A percentile compares a stretch with the other conserved stretches of the same genome.
phyloP scores from a whole-genome alignment of 2,888 invertebrate genomes.

The Clistopyga incitator region DNA sequence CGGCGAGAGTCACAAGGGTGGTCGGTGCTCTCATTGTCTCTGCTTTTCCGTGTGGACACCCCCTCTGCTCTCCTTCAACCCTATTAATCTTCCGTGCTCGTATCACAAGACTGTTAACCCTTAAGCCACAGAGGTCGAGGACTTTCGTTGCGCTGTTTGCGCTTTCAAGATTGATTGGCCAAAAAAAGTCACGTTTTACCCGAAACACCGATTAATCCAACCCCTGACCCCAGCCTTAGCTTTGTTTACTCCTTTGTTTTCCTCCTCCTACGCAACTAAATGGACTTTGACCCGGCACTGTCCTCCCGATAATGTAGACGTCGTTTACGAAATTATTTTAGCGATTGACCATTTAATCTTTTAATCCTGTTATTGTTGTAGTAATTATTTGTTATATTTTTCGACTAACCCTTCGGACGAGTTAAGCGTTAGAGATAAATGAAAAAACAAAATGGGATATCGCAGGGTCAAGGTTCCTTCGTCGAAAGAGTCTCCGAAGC shows the following conservation, averaged over 20 bases:
- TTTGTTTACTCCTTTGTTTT: neutral
- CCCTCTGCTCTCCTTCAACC: conserved; percentile 14
- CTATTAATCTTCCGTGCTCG: conserved; percentile 49
- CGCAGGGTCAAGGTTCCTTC: conserved; percentile 64
- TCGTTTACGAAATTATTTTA: neutral
- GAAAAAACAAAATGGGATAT: neutral
- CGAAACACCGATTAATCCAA: neutral
- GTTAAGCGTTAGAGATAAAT: neutral
- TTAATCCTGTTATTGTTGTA: neutral
- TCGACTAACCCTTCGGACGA: neutral
- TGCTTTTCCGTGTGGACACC: neutral
- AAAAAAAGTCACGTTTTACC: neutral
- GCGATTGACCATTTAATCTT: neutral
- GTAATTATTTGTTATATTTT: neutral
- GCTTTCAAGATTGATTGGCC: neutral
- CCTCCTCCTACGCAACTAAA: neutral
- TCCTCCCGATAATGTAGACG: neutral
- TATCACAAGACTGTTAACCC: conserved; percentile 38
- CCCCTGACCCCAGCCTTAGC: neutral
- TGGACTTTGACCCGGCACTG: conserved; percentile 8
- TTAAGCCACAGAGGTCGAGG: conserved; percentile 58
- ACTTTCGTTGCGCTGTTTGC: conserved; percentile 16
- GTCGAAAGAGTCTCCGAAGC: conserved; percentile 59
- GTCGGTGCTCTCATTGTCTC: conserved; percentile 68
- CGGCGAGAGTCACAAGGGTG: conserved; percentile 68